Base-by-base conservation (phyloP, 2,888 invertebrate genomes). In the Leucania comma region DNA sequence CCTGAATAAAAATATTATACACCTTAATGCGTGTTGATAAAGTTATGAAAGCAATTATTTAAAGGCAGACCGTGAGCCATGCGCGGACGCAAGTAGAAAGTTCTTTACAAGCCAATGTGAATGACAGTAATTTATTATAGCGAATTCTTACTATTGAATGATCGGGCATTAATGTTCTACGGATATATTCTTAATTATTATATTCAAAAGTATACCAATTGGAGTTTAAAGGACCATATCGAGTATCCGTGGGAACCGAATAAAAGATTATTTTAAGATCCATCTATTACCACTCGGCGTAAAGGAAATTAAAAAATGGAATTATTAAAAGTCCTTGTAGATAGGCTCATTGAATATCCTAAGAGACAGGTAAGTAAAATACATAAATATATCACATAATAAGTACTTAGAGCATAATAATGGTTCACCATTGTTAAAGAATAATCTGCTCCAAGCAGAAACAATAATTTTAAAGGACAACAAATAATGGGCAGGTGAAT, bases 31-130 rank as follows among this genome's bases (percentile, higher is more conserved):
- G 68, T 75, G 63, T 57, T 65, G 51, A 76, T 76, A 75, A 72
- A 78, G 63, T 78, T 78, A 81, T 69, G 63, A 81, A 78, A 81
- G 72, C 75, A 70, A 81, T 81, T 81, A 81, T 72, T 75, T 58
- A 72, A 72, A 78, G 59, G 59, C 81, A 60, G 65, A 50, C 51
- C 57, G 58, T 66, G 62, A n/a, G 12, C 56, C 66, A 67, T 64
- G 76, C 64, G 74, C 84, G 81, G 82, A 46, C 68, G 71, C 70
- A 80, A 88, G 90, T 93, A 93, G 93, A 93, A 93, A 93, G 93
- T 93, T 91, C 89, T 90, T 88, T 87, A 86, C 82, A 85, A 81
- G 86, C 86, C 87, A 75, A 84, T 85, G 86, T 84, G 90, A 90
- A 88, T 84, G 89, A 87, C 87, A 86, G 88, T 87, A 78, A 90